Percentiles rank a stretch among this genome's conserved stretches.
phyloP scores from a whole-genome alignment of 2,113 vertebrate genomes.

The Perccottus glenii region DNA sequence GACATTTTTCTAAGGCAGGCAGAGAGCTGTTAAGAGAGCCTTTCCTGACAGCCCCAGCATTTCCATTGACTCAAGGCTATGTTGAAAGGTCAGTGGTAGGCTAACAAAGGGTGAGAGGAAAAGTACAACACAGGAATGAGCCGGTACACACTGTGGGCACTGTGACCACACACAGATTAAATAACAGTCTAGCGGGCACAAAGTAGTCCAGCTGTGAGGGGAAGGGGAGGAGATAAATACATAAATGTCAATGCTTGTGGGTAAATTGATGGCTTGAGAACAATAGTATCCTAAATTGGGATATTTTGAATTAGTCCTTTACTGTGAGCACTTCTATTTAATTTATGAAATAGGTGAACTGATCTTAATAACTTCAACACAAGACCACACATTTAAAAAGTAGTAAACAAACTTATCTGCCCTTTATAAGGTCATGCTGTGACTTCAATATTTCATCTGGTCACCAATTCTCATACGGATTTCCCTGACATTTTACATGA shows the following conservation, averaged over 20 bases:
- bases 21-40: slow-evolving; percentile 32
- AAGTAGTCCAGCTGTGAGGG: slow-evolving; percentile 18
- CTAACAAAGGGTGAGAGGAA: slow-evolving; percentile 58
- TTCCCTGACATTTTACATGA: too few species aligned
- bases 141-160: slow-evolving; percentile 44
- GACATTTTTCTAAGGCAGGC: slow-evolving; percentile 52
- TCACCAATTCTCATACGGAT: too few species aligned
- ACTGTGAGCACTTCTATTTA: too few species aligned
- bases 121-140: slow-evolving; percentile 40
- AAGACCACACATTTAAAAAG: too few species aligned
- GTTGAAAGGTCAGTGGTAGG: slow-evolving; percentile 66
- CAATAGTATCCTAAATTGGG: slow-evolving; percentile 18
- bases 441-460: too few species aligned
- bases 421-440: too few species aligned
- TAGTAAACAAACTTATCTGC: too few species aligned
- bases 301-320: too few species aligned
- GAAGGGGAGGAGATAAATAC: slow-evolving; percentile 1
- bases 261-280: slow-evolving; percentile 15
- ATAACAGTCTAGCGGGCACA: slow-evolving; percentile 62
- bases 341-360: too few species aligned
- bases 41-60: slow-evolving; percentile 59
- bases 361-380: too few species aligned
- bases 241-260: slow-evolving; percentile 12
- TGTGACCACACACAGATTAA: slow-evolving; percentile 58
- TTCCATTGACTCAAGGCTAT: slow-evolving; percentile 52